Evolutionary conservation across 2,113 vertebrate species (phyloP).

Genomic region (Atractosteus spatula): DNA sequence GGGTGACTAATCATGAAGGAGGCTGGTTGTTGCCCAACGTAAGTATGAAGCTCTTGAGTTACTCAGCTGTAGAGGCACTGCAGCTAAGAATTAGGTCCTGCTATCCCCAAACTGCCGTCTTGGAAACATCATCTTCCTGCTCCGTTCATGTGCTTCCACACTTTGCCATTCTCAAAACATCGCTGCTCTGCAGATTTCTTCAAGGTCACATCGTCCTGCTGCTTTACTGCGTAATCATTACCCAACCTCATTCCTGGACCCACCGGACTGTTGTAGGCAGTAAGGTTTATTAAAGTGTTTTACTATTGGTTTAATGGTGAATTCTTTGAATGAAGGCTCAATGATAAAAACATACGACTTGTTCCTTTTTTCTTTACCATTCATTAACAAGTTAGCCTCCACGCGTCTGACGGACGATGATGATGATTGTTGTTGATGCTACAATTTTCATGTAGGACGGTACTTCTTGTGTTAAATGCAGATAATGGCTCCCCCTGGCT

Average conservation of each 20-base stretch:
- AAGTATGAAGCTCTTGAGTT: slow-evolving; percentile 2
- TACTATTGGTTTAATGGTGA: too few relatives aligned
- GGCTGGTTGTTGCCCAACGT: slow-evolving; percentile 61
- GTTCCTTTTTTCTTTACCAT: slow-evolving; percentile 6
- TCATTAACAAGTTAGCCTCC: neutral
- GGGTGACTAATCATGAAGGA: slow-evolving; percentile 73
- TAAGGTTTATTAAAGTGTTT: too few relatives aligned
- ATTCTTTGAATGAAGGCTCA: too few relatives aligned
- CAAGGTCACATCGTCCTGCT: too few relatives aligned
- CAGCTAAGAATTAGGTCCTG: neutral
- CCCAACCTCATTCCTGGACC: too few relatives aligned
- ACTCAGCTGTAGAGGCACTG: neutral
- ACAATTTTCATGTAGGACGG: too few relatives aligned
- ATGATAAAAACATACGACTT: neutral
- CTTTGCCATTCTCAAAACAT: too few relatives aligned
- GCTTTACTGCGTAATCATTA: too few relatives aligned
- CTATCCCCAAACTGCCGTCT: neutral
- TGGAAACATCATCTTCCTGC: neutral
- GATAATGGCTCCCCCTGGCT: slow-evolving; percentile 50
- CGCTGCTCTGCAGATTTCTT: neutral
- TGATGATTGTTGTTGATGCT: too few relatives aligned
- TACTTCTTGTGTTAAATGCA: slow-evolving; percentile 21
- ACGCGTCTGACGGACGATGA: too few relatives aligned
- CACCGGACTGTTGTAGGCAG: too few relatives aligned
- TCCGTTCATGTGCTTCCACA: too few relatives aligned